phyloP scores from a whole-genome alignment of 2,888 invertebrate genomes.

The Petrophora chlorosata region DNA sequence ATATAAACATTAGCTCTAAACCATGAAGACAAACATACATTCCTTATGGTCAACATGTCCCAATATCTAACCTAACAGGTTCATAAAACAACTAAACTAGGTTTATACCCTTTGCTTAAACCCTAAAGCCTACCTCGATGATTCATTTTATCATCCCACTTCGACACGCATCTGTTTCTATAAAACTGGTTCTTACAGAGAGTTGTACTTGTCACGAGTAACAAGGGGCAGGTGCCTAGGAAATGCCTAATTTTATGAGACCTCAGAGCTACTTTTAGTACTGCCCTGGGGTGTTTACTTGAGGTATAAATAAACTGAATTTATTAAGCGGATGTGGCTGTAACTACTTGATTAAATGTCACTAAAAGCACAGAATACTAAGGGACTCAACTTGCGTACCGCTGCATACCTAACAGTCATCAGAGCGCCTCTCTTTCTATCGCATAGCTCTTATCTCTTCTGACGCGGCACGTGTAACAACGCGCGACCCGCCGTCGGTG shows the following conservation, averaged over 20 bases:
- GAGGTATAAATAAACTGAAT: background rate
- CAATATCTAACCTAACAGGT: background rate
- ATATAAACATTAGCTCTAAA: no score
- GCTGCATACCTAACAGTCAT: no score
- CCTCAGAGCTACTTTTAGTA: slow-evolving; percentile 3
- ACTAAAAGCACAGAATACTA: no score
- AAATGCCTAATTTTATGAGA: slow-evolving; percentile 48
- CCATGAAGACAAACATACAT: background rate
- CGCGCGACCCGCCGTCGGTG: no score
- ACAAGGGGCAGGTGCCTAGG: slow-evolving; percentile 41
- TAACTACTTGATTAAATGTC: no score
- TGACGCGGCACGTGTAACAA: no score
- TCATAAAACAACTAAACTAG: slow-evolving; percentile 1
- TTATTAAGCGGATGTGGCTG: no score
- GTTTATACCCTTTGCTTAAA: slow-evolving; percentile 1
- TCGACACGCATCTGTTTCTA: background rate
- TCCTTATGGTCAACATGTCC: background rate
- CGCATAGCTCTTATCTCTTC: no score
- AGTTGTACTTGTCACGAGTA: slow-evolving; percentile 20
- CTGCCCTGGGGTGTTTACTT: background rate
- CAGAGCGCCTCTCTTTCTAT: no score
- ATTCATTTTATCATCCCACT: slow-evolving; percentile 5
- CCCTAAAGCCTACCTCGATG: background rate
- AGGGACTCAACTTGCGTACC: no score
- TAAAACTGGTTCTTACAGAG: slow-evolving; percentile 19